A percentile compares a stretch with the other conserved stretches of the same genome.
Evolutionary conservation across 2,888 invertebrate species (phyloP).

Genomic region (Eristalis pertinax): DNA sequence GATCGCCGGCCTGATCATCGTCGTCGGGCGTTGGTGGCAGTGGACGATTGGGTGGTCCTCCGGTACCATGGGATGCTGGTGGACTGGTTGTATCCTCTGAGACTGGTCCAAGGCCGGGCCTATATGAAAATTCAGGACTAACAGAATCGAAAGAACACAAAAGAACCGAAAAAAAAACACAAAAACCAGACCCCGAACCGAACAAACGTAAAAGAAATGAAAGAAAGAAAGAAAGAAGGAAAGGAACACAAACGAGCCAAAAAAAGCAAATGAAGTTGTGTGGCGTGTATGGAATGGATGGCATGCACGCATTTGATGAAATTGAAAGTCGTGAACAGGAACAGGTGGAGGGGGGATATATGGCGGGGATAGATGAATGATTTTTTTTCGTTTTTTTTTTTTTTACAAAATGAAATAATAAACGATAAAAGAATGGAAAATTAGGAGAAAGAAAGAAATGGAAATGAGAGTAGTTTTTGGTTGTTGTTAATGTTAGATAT

Average conservation of each 20-base stretch:
- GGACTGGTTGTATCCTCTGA: constrained; percentile 82
- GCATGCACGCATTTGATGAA: constrained; percentile 55
- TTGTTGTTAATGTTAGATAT: constrained; percentile 51
- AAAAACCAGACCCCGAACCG: constrained; percentile 73
- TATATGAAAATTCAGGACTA: constrained; percentile 92
- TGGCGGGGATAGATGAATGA: constrained; percentile 1
- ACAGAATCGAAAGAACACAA: constrained; percentile 79
- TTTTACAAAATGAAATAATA: no score
- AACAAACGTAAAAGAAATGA: constrained; percentile 12
- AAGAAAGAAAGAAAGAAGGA: constrained; percentile 54
- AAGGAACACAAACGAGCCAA: constrained; percentile 71
- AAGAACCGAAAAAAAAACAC: constrained; percentile 75
- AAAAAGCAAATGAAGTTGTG: constrained; percentile 63
- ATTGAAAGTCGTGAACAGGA: constrained; percentile 61
- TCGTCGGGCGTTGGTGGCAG: constrained; percentile 97
- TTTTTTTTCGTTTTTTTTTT: no score
- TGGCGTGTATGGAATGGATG: constrained; percentile 45
- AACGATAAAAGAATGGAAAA: constrained; percentile 64
- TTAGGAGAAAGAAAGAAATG: constrained; percentile 62
- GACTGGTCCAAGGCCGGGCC: constrained; percentile 86
- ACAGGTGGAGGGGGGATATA: constrained; percentile 14
- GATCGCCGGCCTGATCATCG: constrained; percentile 90
- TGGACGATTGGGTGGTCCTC: constrained; percentile 94
- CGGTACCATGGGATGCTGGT: constrained; percentile 81
- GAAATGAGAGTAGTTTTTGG: constrained; percentile 57